These are phyloP conservation scores for Diorhabda elongata DNA, from an alignment of 1,140 invertebrate genomes.

Conservation along the genomic window DNA sequence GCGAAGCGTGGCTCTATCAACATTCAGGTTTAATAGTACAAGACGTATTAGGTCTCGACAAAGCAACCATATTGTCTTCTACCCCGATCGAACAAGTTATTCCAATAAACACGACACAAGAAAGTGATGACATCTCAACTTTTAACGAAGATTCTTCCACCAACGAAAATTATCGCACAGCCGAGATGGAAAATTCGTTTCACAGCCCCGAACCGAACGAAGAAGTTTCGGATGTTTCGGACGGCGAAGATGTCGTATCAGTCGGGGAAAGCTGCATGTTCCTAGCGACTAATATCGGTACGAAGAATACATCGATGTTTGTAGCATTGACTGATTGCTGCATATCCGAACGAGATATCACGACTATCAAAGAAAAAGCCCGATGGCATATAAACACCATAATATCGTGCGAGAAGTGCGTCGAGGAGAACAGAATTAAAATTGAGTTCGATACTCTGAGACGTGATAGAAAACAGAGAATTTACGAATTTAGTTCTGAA, in stretches of 20 bases:
- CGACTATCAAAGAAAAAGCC: slow-evolving; percentile 51
- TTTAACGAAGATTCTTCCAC: neutral
- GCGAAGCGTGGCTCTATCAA: slow-evolving; percentile 57
- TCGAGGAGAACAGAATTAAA: slow-evolving; percentile 50
- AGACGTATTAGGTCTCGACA: slow-evolving; percentile 53
- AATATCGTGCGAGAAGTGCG: slow-evolving; percentile 51
- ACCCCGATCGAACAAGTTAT: slow-evolving; percentile 29
- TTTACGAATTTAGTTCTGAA: slow-evolving; percentile 54
- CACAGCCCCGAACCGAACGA: slow-evolving; percentile 7
- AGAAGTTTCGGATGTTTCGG: slow-evolving; percentile 23
- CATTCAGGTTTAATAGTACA: slow-evolving; percentile 53
- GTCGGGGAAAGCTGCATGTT: slow-evolving; percentile 46
- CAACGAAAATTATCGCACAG: slow-evolving; percentile 18
- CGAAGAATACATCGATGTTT: slow-evolving; percentile 35
- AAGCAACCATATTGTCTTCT: slow-evolving; percentile 24
- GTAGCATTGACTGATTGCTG: slow-evolving; percentile 40
- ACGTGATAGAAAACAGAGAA: slow-evolving; percentile 53
- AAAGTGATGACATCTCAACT: neutral
- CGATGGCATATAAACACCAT: slow-evolving; percentile 57
- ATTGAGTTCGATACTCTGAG: slow-evolving; percentile 60
- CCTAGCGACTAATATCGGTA: slow-evolving; percentile 42
- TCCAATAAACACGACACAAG: slow-evolving; percentile 6
- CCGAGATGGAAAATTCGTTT: slow-evolving; percentile 19
- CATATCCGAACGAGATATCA: slow-evolving; percentile 50
- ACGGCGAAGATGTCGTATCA: slow-evolving; percentile 26